phyloP scores from a whole-genome alignment of 1,140 invertebrate species.

The Oryctes rhinoceros region DNA sequence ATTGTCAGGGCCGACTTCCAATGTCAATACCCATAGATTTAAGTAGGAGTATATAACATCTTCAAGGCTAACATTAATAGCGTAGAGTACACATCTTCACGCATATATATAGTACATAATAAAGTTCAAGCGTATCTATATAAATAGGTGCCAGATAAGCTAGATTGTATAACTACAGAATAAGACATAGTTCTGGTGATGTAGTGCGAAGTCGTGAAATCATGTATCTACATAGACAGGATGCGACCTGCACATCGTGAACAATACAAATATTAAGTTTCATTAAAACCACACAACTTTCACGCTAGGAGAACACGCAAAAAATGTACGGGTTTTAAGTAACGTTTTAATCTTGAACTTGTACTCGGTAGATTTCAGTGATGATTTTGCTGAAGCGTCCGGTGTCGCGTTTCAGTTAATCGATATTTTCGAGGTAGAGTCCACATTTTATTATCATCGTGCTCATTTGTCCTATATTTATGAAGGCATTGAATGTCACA shows the following conservation, averaged over 20 bases:
- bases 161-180: too few relatives aligned
- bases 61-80: too few relatives aligned
- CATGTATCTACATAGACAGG: too few relatives aligned
- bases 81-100: too few relatives aligned
- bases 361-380: background rate
- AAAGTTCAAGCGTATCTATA: too few relatives aligned
- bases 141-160: too few relatives aligned
- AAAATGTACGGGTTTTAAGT: background rate
- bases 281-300: background rate
- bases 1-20: background rate
- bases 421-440: constrained; percentile 30
- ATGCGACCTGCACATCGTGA: background rate
- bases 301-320: background rate
- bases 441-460: background rate
- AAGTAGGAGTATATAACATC: background rate
- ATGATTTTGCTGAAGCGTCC: background rate
- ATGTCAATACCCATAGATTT: background rate
- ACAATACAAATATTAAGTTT: background rate
- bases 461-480: constrained; percentile 20
- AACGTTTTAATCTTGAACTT: background rate
- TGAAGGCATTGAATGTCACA: constrained; percentile 4
- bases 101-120: too few relatives aligned
- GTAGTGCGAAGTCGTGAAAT: too few relatives aligned
- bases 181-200: too few relatives aligned
- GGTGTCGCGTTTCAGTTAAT: background rate